Conservation (phyloP, 2,888 invertebrate species). For the Stenodera caucasica region DNA sequence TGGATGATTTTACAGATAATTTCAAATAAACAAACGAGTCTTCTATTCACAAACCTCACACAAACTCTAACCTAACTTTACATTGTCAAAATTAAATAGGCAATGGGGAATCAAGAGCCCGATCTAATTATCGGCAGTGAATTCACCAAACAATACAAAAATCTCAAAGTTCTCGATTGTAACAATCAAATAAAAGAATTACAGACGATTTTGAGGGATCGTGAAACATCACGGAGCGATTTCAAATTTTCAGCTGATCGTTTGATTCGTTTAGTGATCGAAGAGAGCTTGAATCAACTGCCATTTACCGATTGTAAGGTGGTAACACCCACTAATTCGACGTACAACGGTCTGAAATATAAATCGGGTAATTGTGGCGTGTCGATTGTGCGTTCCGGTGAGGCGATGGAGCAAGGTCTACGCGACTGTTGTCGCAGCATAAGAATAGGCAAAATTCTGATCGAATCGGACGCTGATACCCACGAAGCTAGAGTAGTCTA, state of each 20-base stretch:
- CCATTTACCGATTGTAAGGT: constrained; percentile 91
- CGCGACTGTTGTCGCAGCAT: constrained; percentile 98
- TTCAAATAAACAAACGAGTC: neutral
- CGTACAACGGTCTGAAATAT: constrained; percentile 91
- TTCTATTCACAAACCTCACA: neutral
- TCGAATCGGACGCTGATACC: constrained; percentile 94
- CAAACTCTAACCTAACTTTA: constrained; percentile 26
- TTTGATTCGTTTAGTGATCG: constrained; percentile 94
- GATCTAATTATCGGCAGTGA: constrained; percentile 45
- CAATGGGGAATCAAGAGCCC: constrained; percentile 54
- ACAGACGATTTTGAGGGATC: constrained; percentile 84
- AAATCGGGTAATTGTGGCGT: constrained; percentile 98
- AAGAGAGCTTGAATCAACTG: constrained; percentile 95
- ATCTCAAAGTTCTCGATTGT: constrained; percentile 70
- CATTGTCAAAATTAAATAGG: constrained; percentile 13
- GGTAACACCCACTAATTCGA: constrained; percentile 88
- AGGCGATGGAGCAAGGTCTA: constrained; percentile 65
- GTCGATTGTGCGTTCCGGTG: constrained; percentile 88
- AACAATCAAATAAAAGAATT: constrained; percentile 82
- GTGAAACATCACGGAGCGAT: constrained; percentile 90
- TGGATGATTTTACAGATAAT: neutral
- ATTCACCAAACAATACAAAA: constrained; percentile 61
- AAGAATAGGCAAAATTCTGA: constrained; percentile 96
- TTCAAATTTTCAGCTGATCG: constrained; percentile 99
- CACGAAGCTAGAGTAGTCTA: constrained; percentile 97